Conservation (phyloP, 2,113 vertebrate species). For the Gymnocephalus cernua region DNA sequence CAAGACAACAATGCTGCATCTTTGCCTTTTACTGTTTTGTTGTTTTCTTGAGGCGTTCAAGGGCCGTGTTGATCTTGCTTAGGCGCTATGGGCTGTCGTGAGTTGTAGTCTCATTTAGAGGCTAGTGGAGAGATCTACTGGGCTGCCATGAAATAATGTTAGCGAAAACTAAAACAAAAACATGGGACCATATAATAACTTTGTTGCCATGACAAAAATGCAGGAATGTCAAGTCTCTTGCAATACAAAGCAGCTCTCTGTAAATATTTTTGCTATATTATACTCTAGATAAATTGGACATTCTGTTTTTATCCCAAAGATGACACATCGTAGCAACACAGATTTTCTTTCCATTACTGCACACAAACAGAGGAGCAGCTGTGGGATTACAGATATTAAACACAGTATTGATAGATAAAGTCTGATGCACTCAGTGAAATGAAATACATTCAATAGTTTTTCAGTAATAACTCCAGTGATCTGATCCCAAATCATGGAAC, state of each 20-base stretch:
- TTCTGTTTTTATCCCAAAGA: conserved; percentile 40
- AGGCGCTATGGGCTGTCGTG: conserved; percentile 28
- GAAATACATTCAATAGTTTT: conserved; percentile 70
- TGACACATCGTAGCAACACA: conserved; percentile 36
- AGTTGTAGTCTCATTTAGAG: conserved; percentile 40
- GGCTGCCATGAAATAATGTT: conserved; percentile 45
- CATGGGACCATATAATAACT: conserved; percentile 16
- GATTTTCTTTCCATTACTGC: conserved; percentile 40
- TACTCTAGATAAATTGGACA: conserved; percentile 53
- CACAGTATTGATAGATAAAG: conserved; percentile 48
- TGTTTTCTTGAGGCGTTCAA: conserved; percentile 51
- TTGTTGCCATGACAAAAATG: conserved; percentile 41
- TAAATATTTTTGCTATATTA: conserved; percentile 41
- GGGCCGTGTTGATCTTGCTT: conserved; percentile 44
- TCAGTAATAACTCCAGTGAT: conserved; percentile 25
- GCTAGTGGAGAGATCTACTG: conserved; percentile 47
- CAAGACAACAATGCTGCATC: conserved; percentile 28
- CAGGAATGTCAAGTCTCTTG: conserved; percentile 43
- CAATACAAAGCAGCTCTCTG: conserved; percentile 52
- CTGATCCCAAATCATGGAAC: conserved; percentile 32
- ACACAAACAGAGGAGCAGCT: conserved; percentile 53
- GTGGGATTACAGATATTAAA: conserved; percentile 50
- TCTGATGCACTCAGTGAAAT: conserved; percentile 59
- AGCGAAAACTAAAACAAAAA: conserved; percentile 13
- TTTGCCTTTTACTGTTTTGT: conserved; percentile 48